A percentile compares a stretch with the other conserved stretches of the same genome.
These are phyloP conservation scores for Rhincodon typus DNA, from an alignment of 2,797 vertebrate species.

Conservation along the genomic window DNA sequence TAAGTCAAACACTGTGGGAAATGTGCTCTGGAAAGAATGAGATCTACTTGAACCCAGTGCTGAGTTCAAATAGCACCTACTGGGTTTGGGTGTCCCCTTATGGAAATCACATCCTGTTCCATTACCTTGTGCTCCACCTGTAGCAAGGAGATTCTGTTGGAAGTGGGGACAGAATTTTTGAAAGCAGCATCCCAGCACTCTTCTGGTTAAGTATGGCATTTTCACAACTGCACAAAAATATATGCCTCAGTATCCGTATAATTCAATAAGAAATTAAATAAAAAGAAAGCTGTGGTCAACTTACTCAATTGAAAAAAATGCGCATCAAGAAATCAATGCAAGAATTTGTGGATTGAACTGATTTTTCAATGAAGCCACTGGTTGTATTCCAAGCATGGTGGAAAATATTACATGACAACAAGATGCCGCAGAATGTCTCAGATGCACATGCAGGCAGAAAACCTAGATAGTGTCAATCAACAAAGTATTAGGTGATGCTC, in stretches of 20 bases:
- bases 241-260: not conserved
- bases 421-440: not conserved
- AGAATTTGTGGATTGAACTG: not conserved
- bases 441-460: not conserved
- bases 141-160: too few relatives aligned
- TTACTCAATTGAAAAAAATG: not conserved
- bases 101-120: too few relatives aligned
- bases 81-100: too few relatives aligned
- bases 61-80: too few relatives aligned
- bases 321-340: not conserved
- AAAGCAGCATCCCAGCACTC: too few relatives aligned
- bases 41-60: too few relatives aligned
- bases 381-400: not conserved
- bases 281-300: not conserved
- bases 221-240: too few relatives aligned
- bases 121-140: too few relatives aligned
- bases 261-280: not conserved
- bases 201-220: too few relatives aligned
- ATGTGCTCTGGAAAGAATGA: too few relatives aligned
- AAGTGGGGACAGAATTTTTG: too few relatives aligned
- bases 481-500: not conserved
- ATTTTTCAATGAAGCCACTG: not conserved
- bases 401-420: not conserved
- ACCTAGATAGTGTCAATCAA: not conserved
- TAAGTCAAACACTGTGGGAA: too few relatives aligned